Conservation (phyloP, 1,140 invertebrate genomes). For the Drosophila gunungcola region DNA sequence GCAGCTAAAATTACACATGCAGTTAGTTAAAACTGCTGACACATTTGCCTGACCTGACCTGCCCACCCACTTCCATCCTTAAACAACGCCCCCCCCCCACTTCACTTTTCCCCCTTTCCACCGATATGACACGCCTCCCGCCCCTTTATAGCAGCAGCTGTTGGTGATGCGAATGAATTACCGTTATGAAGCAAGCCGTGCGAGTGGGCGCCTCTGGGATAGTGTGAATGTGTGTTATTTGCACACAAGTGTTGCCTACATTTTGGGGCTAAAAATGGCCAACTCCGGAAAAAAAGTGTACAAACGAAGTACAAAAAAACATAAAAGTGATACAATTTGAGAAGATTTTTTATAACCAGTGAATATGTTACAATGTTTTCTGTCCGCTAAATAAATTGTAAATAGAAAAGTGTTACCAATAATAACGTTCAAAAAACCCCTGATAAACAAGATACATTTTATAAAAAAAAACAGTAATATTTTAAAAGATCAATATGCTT, state of each 20-base stretch:
- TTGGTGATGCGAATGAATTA: slow-evolving; percentile 62
- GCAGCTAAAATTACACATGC: slow-evolving; percentile 70
- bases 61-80: slow-evolving; percentile 6
- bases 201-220: slow-evolving; percentile 27
- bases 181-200: slow-evolving; percentile 60
- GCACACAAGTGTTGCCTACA: not conserved
- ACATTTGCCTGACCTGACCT: slow-evolving; percentile 45
- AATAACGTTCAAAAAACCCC: too few species aligned
- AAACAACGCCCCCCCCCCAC: too few species aligned
- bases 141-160: slow-evolving; percentile 27
- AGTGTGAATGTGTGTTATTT: slow-evolving; percentile 8
- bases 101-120: too few species aligned
- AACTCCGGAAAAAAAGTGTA: not conserved
- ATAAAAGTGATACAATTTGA: too few species aligned
- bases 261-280: not conserved
- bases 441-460: too few species aligned
- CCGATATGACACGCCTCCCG: not conserved
- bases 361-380: too few species aligned
- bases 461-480: too few species aligned
- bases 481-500: too few species aligned
- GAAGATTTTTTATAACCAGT: too few species aligned
- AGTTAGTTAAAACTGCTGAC: slow-evolving; percentile 58
- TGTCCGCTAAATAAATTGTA: too few species aligned
- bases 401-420: too few species aligned
- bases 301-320: too few species aligned